phyloP scores from a whole-genome alignment of 2,113 vertebrate genomes.

The Brachionichthys hirsutus region DNA sequence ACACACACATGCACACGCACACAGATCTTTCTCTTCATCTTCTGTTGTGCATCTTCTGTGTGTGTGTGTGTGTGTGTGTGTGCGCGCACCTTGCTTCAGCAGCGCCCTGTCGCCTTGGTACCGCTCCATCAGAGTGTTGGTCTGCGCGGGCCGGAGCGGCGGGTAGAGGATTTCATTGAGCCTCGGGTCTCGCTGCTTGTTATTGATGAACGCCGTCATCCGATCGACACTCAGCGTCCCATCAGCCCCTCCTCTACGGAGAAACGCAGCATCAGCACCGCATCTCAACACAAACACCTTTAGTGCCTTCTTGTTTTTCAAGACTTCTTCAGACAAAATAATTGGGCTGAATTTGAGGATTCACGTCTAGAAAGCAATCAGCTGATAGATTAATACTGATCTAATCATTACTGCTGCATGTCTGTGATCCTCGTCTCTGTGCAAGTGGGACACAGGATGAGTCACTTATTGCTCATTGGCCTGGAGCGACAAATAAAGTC shows the following conservation, averaged over 20 bases:
- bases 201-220: conserved; percentile 97
- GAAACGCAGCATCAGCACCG: conserved; percentile 7
- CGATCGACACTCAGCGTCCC: conserved; percentile 87
- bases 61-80: conserved; percentile 7
- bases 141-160: conserved; percentile 90
- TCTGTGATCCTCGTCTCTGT: conserved; percentile 13
- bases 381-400: too few relatives aligned
- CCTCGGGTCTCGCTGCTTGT: conserved; percentile 91
- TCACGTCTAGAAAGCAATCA: too few relatives aligned
- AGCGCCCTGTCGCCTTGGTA: conserved; percentile 85
- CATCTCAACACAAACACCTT: not conserved
- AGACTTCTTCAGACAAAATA: too few relatives aligned
- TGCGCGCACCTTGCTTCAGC: conserved; percentile 83
- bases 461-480: conserved; percentile 17
- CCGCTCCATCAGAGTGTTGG: conserved; percentile 88
- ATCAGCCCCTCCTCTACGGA: conserved; percentile 84
- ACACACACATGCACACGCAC: not conserved
- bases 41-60: too few relatives aligned
- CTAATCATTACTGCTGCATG: not conserved
- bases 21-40: too few relatives aligned
- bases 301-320: too few relatives aligned
- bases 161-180: conserved; percentile 97
- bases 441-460: conserved; percentile 30
- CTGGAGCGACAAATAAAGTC: conserved; percentile 5
- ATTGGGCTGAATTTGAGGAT: too few relatives aligned